These are phyloP conservation scores for Gymnoscelis rufifasciata DNA, from an alignment of 2,888 invertebrate genomes.

Conservation along the genomic window DNA sequence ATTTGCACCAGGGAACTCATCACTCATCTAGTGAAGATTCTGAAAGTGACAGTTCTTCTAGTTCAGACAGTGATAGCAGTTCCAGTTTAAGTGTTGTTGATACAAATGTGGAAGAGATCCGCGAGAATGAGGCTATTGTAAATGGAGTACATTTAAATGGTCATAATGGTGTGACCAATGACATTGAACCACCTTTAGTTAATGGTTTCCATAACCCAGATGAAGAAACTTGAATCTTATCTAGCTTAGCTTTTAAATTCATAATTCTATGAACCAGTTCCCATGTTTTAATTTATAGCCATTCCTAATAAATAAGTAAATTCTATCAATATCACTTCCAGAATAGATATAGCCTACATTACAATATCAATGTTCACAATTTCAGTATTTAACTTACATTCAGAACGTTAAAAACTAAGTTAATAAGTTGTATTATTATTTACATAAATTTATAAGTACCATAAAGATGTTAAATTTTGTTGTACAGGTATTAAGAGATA, in stretches of 20 bases:
- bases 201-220: conserved; percentile 63
- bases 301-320: too few relatives aligned
- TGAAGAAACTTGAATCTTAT: conserved; percentile 27
- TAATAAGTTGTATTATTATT: too few relatives aligned
- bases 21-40: conserved; percentile 77
- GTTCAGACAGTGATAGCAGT: conserved; percentile 70
- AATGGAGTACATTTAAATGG: conserved; percentile 40
- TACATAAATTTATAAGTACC: too few relatives aligned
- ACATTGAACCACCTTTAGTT: conserved; percentile 45
- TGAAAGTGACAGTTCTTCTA: conserved; percentile 80
- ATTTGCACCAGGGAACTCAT: conserved; percentile 65
- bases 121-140: conserved; percentile 31
- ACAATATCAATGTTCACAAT: too few relatives aligned
- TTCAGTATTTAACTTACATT: too few relatives aligned
- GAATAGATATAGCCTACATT: too few relatives aligned
- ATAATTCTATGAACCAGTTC: too few relatives aligned
- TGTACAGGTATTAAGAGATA: too few relatives aligned
- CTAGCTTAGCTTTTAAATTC: not conserved
- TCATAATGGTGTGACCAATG: conserved; percentile 44
- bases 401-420: too few relatives aligned
- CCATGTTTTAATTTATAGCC: too few relatives aligned
- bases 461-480: too few relatives aligned
- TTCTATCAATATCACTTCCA: too few relatives aligned
- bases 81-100: conserved; percentile 46
- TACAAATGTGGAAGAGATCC: conserved; percentile 28